A percentile compares a stretch with the other conserved stretches of the same genome.
Evolutionary conservation across 2,797 vertebrate genomes (phyloP).

Genomic region (Pseudochaenichthys georgianus): DNA sequence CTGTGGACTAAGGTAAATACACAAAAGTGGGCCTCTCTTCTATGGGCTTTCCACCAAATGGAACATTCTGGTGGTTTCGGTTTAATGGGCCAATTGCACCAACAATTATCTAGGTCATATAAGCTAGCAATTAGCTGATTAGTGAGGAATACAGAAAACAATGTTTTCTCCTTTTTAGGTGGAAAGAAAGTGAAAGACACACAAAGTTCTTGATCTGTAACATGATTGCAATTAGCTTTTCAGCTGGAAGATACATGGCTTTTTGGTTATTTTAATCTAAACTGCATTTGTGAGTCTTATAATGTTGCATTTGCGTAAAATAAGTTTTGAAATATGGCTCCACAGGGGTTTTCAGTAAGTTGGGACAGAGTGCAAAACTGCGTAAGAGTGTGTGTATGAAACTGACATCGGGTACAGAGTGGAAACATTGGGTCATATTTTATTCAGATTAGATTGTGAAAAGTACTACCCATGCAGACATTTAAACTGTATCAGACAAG

Average conservation of each 20-base stretch:
- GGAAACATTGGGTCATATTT: slow-evolving; percentile 7
- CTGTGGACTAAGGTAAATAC: too few species aligned
- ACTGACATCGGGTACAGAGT: not conserved
- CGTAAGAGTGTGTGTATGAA: not conserved
- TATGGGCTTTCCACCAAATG: too few species aligned
- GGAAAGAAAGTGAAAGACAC: not conserved
- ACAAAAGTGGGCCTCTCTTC: too few species aligned
- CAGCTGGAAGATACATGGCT: not conserved
- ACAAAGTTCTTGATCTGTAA: not conserved
- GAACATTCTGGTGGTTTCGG: too few species aligned
- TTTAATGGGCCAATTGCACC: too few species aligned
- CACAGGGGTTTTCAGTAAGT: too few species aligned
- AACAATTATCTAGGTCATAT: not conserved
- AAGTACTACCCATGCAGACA: not conserved
- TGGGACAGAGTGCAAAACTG: not conserved
- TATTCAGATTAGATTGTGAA: not conserved
- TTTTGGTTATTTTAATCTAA: not conserved
- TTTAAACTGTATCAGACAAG: not conserved
- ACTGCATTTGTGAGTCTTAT: not conserved
- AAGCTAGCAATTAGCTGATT: not conserved
- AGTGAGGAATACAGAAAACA: not conserved
- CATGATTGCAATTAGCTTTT: not conserved
- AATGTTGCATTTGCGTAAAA: not conserved
- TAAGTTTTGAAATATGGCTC: too few species aligned
- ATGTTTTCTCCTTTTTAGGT: not conserved